Conservation (phyloP, 1,140 invertebrate species). For the Philopotamus ludificatus region DNA sequence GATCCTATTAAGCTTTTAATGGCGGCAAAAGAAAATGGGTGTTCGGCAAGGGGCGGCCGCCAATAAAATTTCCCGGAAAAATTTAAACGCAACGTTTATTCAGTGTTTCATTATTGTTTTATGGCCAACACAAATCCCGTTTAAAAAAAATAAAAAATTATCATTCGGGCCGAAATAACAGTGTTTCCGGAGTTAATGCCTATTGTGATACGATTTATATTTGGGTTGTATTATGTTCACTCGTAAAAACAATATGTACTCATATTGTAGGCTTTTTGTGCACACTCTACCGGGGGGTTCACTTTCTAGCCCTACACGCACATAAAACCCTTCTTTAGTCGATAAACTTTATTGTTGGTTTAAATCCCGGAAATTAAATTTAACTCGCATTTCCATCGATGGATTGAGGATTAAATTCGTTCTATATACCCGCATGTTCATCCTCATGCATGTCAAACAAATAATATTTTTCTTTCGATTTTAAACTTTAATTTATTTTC, state of each 20-base stretch:
- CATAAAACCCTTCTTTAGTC: constrained; percentile 20
- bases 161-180: too few relatives aligned
- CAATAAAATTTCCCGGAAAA: constrained; percentile 12
- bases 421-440: too few relatives aligned
- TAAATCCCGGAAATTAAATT: constrained; percentile 16
- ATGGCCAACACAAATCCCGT: too few relatives aligned
- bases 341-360: constrained; percentile 27
- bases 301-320: constrained; percentile 8
- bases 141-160: too few relatives aligned
- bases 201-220: too few relatives aligned
- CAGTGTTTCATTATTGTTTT: neutral
- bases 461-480: too few relatives aligned
- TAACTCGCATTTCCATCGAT: constrained; percentile 7
- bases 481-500: too few relatives aligned
- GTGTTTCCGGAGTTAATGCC: too few relatives aligned
- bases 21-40: constrained; percentile 10
- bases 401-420: too few relatives aligned
- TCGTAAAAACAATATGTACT: neutral
- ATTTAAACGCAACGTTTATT: neutral
- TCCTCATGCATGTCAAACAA: too few relatives aligned
- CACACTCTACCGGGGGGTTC: neutral
- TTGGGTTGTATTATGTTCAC: neutral
- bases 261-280: neutral
- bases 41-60: neutral
- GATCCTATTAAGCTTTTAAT: constrained; percentile 18